Conservation (phyloP, 2,113 vertebrate species). For the Eurystomus gularis region DNA sequence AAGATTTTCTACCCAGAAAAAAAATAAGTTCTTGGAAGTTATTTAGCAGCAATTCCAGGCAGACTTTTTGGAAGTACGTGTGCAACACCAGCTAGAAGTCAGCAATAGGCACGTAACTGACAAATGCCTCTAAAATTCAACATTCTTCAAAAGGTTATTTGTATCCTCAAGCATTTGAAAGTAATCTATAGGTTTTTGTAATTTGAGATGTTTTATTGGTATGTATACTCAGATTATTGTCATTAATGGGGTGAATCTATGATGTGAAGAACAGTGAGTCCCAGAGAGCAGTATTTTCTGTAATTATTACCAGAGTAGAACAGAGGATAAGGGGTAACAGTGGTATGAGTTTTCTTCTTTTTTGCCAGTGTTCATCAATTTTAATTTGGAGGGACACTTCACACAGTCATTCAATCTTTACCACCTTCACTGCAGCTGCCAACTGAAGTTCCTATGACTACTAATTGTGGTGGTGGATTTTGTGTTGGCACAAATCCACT, state of each 20-base stretch:
- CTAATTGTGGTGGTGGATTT: slow-evolving; percentile 27
- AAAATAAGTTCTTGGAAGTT: background rate
- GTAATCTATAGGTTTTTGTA: background rate
- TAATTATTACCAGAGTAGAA: background rate
- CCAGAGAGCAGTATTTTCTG: background rate
- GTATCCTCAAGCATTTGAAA: background rate
- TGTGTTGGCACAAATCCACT: slow-evolving; percentile 36
- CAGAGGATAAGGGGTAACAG: background rate
- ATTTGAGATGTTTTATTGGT: background rate
- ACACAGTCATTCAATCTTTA: background rate
- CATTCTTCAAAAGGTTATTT: background rate
- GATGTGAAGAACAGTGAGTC: background rate
- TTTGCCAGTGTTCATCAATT: background rate
- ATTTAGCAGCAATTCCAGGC: background rate
- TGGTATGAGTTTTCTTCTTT: background rate
- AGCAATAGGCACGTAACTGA: background rate
- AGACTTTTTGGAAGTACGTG: background rate
- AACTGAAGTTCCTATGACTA: slow-evolving; percentile 24
- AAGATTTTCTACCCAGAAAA: background rate
- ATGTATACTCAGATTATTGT: background rate
- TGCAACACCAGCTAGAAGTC: background rate
- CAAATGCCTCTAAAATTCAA: background rate
- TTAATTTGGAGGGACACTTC: background rate
- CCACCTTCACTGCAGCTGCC: background rate
- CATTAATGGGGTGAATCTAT: background rate